Conservation (phyloP, 2,888 invertebrate species). For the Chirona hameri region DNA sequence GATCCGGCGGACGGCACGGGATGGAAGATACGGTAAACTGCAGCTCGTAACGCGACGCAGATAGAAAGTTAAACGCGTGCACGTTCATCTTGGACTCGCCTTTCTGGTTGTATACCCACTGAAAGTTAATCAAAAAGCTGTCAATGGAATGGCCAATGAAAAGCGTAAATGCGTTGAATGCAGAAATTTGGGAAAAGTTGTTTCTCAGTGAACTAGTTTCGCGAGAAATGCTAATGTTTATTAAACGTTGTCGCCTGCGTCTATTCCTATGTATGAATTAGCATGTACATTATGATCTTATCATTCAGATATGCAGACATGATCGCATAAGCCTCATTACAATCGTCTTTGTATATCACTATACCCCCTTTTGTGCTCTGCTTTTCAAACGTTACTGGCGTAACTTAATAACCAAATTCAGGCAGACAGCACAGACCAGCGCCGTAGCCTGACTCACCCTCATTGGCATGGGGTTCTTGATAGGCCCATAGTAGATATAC, state of each 20-base stretch:
- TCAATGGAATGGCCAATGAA: too few relatives aligned
- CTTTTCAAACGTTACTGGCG: neutral
- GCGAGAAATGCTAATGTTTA: too few relatives aligned
- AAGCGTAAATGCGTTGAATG: too few relatives aligned
- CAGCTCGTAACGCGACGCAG: neutral
- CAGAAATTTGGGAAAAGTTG: too few relatives aligned
- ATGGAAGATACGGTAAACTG: conserved; percentile 28
- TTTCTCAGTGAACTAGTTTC: too few relatives aligned
- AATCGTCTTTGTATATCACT: neutral
- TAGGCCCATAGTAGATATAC: neutral
- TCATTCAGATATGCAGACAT: too few relatives aligned
- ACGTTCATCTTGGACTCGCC: conserved; percentile 27
- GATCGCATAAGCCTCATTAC: neutral
- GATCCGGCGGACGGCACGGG: conserved; percentile 30
- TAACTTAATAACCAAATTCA: neutral
- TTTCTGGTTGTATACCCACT: neutral
- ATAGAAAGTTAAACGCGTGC: conserved; percentile 31
- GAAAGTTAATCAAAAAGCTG: neutral
- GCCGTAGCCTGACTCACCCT: neutral
- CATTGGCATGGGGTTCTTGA: neutral
- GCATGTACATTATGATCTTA: too few relatives aligned
- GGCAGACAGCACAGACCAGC: too few relatives aligned
- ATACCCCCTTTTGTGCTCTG: neutral
- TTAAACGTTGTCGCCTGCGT: too few relatives aligned
- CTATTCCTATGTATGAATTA: too few relatives aligned